phyloP scores from a whole-genome alignment of 2,888 invertebrate species.

The Agonopterix arenella region DNA sequence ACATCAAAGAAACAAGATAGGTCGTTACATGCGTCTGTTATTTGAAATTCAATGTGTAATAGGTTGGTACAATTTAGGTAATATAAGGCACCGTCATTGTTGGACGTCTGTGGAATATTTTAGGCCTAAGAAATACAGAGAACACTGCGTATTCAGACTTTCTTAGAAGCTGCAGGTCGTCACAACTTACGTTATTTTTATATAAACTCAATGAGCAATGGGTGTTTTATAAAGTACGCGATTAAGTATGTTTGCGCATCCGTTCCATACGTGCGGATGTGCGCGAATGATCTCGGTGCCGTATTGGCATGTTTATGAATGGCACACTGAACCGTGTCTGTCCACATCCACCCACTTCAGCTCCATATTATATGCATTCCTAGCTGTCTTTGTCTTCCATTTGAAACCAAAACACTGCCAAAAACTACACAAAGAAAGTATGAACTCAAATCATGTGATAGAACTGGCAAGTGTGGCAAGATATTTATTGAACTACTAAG shows the following conservation, averaged over 20 bases:
- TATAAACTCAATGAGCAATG: conserved; percentile 27
- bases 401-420: too few relatives aligned
- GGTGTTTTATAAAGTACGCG: conserved; percentile 25
- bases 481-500: too few relatives aligned
- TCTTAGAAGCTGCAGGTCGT: neutral
- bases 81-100: too few relatives aligned
- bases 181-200: conserved; percentile 6
- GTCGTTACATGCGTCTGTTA: too few relatives aligned
- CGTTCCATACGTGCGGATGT: conserved; percentile 39
- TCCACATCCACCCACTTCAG: conserved; percentile 1
- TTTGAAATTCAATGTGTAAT: too few relatives aligned
- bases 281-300: conserved; percentile 53
- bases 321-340: conserved; percentile 27
- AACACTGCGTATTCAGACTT: too few relatives aligned
- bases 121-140: too few relatives aligned
- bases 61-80: too few relatives aligned
- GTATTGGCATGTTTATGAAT: conserved; percentile 61
- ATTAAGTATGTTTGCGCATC: conserved; percentile 36
- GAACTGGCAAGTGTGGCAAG: neutral
- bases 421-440: neutral
- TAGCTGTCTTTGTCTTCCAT: too few relatives aligned
- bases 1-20: too few relatives aligned
- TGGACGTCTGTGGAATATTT: too few relatives aligned
- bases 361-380: too few relatives aligned
- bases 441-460: conserved; percentile 6